Evolutionary conservation across 2,888 invertebrate genomes (phyloP).

Genomic region (Megamerina dolium): DNA sequence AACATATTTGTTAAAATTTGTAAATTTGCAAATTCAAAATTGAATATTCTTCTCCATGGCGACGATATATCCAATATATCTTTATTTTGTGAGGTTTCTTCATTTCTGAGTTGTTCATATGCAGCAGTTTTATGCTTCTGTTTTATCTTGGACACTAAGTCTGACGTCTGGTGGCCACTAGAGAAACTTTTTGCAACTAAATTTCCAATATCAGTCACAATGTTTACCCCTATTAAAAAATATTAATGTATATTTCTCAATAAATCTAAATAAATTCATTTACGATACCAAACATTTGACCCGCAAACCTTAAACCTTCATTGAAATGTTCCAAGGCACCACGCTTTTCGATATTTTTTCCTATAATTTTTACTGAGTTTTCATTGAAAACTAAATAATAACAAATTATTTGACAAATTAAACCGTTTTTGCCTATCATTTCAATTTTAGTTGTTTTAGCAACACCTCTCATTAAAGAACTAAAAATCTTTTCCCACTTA

Average conservation of each 20-base stretch:
- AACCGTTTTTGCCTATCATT: conserved; percentile 2
- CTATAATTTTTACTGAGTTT: conserved; percentile 7
- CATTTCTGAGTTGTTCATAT: conserved; percentile 1
- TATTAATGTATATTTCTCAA: neutral
- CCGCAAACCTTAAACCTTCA: conserved; percentile 43
- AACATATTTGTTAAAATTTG: conserved; percentile 56
- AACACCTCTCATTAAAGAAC: too few species aligned
- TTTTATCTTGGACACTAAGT: conserved; percentile 32
- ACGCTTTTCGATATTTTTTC: conserved; percentile 25
- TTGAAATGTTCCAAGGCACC: conserved; percentile 44
- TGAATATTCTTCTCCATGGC: conserved; percentile 2
- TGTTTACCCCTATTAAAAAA: conserved; percentile 40
- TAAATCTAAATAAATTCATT: too few species aligned
- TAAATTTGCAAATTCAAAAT: conserved; percentile 29
- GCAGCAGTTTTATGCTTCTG: conserved; percentile 4
- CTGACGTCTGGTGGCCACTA: conserved; percentile 25
- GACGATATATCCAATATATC: too few species aligned
- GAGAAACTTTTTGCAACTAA: conserved; percentile 56
- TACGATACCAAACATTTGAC: conserved; percentile 44
- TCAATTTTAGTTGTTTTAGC: too few species aligned
- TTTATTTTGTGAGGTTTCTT: conserved; percentile 14
- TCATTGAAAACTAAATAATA: conserved; percentile 8
- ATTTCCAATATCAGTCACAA: conserved; percentile 57
- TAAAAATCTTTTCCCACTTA: too few species aligned
- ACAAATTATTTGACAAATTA: conserved; percentile 4